Evolutionary conservation across 2,113 vertebrate species (phyloP), one percentile per base, ranked within the genome.

Genomic region (Haemorhous mexicanus): DNA sequence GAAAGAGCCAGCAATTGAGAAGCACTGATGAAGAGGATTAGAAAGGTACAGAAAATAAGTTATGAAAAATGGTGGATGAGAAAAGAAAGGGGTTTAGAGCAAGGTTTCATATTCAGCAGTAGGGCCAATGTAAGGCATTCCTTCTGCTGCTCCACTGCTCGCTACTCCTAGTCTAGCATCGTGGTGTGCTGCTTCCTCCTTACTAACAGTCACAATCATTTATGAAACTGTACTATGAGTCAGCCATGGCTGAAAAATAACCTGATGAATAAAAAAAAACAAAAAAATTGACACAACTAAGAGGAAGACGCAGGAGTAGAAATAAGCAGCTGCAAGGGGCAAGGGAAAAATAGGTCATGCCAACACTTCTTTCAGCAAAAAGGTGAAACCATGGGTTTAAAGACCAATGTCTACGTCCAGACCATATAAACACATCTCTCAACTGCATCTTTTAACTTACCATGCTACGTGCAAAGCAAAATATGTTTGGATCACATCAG

Each of bases 311-410:
- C 76, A 58, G 37, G 9, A 86, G 80, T 39, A 90, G 76, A 92
- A 90, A 78, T 9, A 11, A 95, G 73, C 80, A 72, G 68, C 73
- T 93, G 52, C 24, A 63, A 89, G 41, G 47, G 20, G 52, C 24
- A 63, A 89, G 41, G 52, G 20, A 81, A 94, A 97, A 95, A 94
- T 41, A 93, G 83, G 95, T 92, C 91, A 87, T 8, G 80, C 9
- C 73, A 94, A 84, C 11, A 19, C 49, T 78, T 93, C 44, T 55
- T 72, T 46, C 47, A 67, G 64, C 50, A 92, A 84, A 76, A 84
- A 90, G 52, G 47, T 63, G 27, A 63, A 84, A 74, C 55, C 5
- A 4, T 19, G 10, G 64, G 24, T 92, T 55, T 92, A 59, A 63
- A 80, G n/a, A 77, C 64, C 43, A 70, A 32, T 20, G 46, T 9